Evolutionary conservation across 2,113 vertebrate species (phyloP).

Genomic region (Accipiter cooperii): DNA sequence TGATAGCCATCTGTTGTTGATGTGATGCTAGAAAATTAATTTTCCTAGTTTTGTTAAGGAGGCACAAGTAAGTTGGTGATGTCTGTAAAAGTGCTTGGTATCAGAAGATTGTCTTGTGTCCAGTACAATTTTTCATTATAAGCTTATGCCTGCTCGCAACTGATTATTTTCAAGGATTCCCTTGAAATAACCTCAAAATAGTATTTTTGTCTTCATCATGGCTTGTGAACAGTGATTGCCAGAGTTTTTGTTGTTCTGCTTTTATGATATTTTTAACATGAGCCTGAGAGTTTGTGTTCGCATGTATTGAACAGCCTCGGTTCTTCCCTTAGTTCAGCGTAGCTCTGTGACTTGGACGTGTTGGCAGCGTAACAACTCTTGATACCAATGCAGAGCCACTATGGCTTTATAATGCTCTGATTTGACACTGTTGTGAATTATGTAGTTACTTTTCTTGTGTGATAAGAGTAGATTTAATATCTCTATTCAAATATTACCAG

Average conservation of each 20-base stretch:
- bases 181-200: background rate
- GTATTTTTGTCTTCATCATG: rapidly evolving
- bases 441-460: background rate
- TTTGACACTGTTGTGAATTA: background rate
- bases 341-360: rapidly evolving
- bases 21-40: background rate
- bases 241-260: background rate
- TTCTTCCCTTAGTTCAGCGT: background rate
- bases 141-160: background rate
- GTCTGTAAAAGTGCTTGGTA: background rate
- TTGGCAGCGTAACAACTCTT: rapidly evolving
- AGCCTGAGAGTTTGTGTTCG: rapidly evolving
- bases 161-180: background rate
- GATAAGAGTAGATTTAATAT: conserved; percentile 16
- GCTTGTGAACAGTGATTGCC: background rate
- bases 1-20: background rate
- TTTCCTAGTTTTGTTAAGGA: background rate
- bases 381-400: background rate
- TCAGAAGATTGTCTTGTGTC: background rate
- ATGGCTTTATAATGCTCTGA: background rate
- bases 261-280: background rate
- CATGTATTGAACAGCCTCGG: background rate
- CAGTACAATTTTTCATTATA: background rate
- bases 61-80: background rate
- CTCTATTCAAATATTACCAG: background rate